phyloP scores from a whole-genome alignment of 2,113 vertebrate genomes.

The Oryzias curvinotus region DNA sequence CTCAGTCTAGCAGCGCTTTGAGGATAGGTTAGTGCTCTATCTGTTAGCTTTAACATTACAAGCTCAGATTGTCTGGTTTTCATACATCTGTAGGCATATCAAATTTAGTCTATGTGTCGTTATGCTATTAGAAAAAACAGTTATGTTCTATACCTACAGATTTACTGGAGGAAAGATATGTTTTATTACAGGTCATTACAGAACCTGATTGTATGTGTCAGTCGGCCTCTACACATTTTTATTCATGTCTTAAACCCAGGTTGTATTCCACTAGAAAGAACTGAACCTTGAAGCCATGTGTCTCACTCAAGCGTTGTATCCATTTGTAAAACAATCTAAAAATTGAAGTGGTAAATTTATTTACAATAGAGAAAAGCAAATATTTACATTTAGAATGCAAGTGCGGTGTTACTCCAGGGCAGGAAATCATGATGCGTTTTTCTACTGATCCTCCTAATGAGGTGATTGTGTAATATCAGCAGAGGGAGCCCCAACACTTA shows the following conservation, averaged over 20 bases:
- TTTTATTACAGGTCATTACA: slow-evolving; percentile 28
- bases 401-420: slow-evolving; percentile 30
- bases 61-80: neutral
- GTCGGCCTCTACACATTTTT: slow-evolving; percentile 17
- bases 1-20: slow-evolving; percentile 17
- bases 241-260: slow-evolving; percentile 39
- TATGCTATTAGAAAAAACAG: slow-evolving; percentile 7
- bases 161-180: slow-evolving; percentile 18
- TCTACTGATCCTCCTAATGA: slow-evolving; percentile 49
- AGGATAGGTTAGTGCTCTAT: slow-evolving; percentile 41
- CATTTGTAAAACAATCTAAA: slow-evolving; percentile 27
- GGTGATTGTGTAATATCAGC: slow-evolving; percentile 51
- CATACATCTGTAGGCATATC: neutral
- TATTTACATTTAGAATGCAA: slow-evolving; percentile 39
- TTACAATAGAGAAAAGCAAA: slow-evolving; percentile 23
- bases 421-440: slow-evolving; percentile 22
- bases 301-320: slow-evolving; percentile 52
- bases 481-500: slow-evolving; percentile 70
- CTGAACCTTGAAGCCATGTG: slow-evolving; percentile 39
- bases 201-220: slow-evolving; percentile 43
- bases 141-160: neutral
- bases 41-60: slow-evolving; percentile 4
- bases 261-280: slow-evolving; percentile 45
- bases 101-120: slow-evolving; percentile 5
- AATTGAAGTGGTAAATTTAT: slow-evolving; percentile 18